Percentiles rank a stretch among this genome's conserved stretches.
These are phyloP conservation scores for Barypeithes pellucidus DNA, from an alignment of 2,888 invertebrate species.

Conservation along the genomic window DNA sequence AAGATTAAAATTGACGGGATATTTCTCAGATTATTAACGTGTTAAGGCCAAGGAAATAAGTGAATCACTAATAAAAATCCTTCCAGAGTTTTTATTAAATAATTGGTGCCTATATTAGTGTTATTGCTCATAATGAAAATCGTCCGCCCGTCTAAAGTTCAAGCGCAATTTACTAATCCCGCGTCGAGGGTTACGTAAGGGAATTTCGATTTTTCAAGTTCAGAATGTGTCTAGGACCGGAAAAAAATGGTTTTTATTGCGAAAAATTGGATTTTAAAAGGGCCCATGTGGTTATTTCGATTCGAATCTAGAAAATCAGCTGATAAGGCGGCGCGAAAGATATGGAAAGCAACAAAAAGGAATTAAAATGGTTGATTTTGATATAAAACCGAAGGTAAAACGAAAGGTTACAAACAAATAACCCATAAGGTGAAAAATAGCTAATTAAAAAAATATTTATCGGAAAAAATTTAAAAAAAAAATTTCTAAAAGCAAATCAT, in stretches of 20 bases:
- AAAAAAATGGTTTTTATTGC: background rate
- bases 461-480: conserved; percentile 12
- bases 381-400: background rate
- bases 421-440: background rate
- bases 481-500: background rate
- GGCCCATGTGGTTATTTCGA: background rate
- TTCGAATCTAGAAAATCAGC: conserved; percentile 11
- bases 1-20: conserved; percentile 24
- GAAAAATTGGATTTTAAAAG: background rate
- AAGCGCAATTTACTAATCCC: conserved; percentile 54
- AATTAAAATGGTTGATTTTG: background rate
- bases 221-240: conserved; percentile 5
- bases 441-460: background rate
- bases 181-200: conserved; percentile 55
- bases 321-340: conserved; percentile 13
- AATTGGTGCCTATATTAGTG: conserved; percentile 40
- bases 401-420: background rate
- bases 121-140: conserved; percentile 29
- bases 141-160: conserved; percentile 20
- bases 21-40: conserved; percentile 25
- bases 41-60: conserved; percentile 37
- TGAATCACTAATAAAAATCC: conserved; percentile 44
- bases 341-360: background rate
- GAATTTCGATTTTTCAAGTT: conserved; percentile 55
- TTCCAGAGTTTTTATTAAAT: conserved; percentile 41